A percentile compares a stretch with the other conserved stretches of the same genome.
phyloP scores from a whole-genome alignment of 2,113 vertebrate genomes.

The Hippocampus comes region DNA sequence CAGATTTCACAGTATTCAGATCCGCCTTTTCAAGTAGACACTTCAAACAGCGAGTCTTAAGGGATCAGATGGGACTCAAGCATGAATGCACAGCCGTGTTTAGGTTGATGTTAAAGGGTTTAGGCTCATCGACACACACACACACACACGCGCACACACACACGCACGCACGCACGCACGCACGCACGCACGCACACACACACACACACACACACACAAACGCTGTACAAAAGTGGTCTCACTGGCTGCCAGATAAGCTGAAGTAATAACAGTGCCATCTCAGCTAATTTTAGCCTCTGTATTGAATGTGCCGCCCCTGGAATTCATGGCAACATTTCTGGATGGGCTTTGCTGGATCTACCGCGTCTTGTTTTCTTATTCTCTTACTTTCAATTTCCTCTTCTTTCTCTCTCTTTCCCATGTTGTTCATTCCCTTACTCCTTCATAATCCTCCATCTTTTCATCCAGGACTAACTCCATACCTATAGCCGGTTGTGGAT shows the following conservation, averaged over 20 bases:
- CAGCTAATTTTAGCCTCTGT: slow-evolving; percentile 71
- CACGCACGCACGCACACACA: not conserved
- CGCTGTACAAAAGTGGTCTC: slow-evolving; percentile 51
- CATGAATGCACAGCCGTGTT: slow-evolving; percentile 42
- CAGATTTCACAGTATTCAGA: slow-evolving; percentile 63
- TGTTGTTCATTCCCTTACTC: slow-evolving; percentile 12
- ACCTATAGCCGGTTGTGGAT: slow-evolving; percentile 13
- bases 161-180: slow-evolving; percentile 13
- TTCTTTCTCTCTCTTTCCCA: not conserved
- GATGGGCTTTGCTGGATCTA: slow-evolving; percentile 56
- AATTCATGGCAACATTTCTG: slow-evolving; percentile 69
- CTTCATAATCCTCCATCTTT: slow-evolving; percentile 14
- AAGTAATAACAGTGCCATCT: slow-evolving; percentile 70
- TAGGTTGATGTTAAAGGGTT: slow-evolving; percentile 49
- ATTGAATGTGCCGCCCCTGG: slow-evolving; percentile 63
- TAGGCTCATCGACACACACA: slow-evolving; percentile 49
- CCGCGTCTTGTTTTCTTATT: slow-evolving; percentile 17
- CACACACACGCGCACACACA: not conserved
- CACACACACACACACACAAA: not conserved
- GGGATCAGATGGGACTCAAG: slow-evolving; percentile 60
- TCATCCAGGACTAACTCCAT: not conserved
- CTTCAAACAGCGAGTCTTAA: slow-evolving; percentile 71
- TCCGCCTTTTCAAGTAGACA: slow-evolving; percentile 68
- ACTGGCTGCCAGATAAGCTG: slow-evolving; percentile 66
- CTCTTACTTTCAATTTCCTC: slow-evolving; percentile 15